These are phyloP conservation scores for Epizoanthus ramosus DNA, from an alignment of 92 coral and sea anemone species.

Conservation along the genomic window DNA sequence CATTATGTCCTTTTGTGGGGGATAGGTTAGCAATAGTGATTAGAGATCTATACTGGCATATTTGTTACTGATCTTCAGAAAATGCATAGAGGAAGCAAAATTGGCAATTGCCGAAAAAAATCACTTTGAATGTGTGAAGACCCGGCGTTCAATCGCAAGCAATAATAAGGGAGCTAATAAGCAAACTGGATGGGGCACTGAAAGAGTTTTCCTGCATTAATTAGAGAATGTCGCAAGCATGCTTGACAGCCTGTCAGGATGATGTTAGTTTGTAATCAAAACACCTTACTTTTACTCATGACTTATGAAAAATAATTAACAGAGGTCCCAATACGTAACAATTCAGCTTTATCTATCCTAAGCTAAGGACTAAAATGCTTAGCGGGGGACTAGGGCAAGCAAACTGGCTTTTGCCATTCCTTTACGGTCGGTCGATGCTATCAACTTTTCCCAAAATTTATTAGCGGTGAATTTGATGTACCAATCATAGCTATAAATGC, in stretches of 20 bases:
- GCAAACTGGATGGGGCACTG: constrained; percentile 24
- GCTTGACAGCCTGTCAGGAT: constrained; percentile 24
- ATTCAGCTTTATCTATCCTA: constrained; percentile 11
- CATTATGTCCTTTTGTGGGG: constrained; percentile 27
- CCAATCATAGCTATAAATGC: too few species aligned
- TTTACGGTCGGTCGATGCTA: constrained; percentile 12
- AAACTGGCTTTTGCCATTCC: constrained; percentile 24
- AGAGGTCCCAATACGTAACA: constrained; percentile 23
- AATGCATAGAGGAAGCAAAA: too few species aligned
- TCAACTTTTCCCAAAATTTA: constrained; percentile 15
- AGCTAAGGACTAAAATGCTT: constrained; percentile 21
- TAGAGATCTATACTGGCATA: constrained; percentile 16
- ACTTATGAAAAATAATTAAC: constrained; percentile 16
- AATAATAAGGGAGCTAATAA: constrained; percentile 17
- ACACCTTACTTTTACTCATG: too few species aligned
- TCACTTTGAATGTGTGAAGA: constrained; percentile 26
- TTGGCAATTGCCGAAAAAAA: constrained; percentile 18
- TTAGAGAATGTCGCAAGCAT: constrained; percentile 24
- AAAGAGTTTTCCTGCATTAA: constrained; percentile 29
- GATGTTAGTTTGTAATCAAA: constrained; percentile 25
- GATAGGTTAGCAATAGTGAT: constrained; percentile 16
- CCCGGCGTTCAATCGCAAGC: constrained; percentile 28
- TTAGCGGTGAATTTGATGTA: background rate
- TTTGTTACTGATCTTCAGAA: constrained; percentile 22
- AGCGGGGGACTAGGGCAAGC: constrained; percentile 25